These are phyloP conservation scores for Allolobophora icterica DNA, from an alignment of 2,888 invertebrate species.

Conservation along the genomic window DNA sequence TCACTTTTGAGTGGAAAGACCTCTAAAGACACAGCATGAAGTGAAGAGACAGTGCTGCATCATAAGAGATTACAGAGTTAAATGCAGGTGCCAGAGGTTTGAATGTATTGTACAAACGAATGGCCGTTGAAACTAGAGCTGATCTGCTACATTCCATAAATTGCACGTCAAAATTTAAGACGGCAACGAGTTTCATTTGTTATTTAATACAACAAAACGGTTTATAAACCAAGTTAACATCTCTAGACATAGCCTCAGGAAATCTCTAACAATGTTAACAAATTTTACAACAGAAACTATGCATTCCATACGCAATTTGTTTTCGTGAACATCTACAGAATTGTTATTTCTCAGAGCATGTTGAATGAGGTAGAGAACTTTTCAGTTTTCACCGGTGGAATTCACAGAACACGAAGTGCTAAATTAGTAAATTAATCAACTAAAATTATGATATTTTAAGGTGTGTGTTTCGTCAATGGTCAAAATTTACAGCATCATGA, in stretches of 20 bases:
- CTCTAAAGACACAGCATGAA: no score
- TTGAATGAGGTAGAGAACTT: not conserved
- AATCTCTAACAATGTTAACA: not conserved
- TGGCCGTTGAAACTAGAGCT: no score
- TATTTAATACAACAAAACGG: not conserved
- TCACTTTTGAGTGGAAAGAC: no score
- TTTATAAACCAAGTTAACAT: slow-evolving; percentile 8
- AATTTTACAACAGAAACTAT: not conserved
- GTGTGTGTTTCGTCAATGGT: not conserved
- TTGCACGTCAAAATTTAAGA: not conserved
- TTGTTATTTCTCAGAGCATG: not conserved
- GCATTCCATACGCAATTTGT: not conserved
- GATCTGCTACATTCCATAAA: not conserved
- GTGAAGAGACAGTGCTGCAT: no score
- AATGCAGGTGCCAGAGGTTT: no score
- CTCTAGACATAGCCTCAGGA: not conserved
- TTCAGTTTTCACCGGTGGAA: not conserved
- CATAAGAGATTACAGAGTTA: no score
- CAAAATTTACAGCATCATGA: not conserved
- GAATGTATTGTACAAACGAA: no score
- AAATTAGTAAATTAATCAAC: not conserved
- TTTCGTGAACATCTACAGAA: not conserved
- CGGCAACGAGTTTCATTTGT: not conserved
- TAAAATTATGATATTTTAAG: not conserved
- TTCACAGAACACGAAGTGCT: not conserved